phyloP scores from a whole-genome alignment of 2,888 invertebrate genomes.

The Cheilosia vulpina region DNA sequence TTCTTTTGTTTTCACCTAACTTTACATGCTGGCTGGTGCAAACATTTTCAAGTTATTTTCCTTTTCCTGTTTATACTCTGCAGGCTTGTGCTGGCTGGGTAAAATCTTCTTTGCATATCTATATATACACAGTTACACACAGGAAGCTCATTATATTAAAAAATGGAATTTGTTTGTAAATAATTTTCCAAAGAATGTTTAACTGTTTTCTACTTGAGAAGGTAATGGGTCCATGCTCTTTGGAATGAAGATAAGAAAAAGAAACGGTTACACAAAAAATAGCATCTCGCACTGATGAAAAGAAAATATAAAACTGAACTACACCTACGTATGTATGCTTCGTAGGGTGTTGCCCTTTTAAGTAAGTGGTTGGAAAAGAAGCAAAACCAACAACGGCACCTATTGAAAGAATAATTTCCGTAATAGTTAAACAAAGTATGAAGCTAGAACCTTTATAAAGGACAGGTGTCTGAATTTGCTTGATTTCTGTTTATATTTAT shows the following conservation, averaged over 20 bases:
- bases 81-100: slow-evolving; percentile 10
- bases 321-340: background rate
- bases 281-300: slow-evolving; percentile 17
- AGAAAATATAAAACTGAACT: slow-evolving; percentile 17
- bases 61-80: slow-evolving; percentile 50
- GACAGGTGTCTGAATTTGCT: too few relatives aligned
- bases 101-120: background rate
- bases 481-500: too few relatives aligned
- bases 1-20: slow-evolving; percentile 49
- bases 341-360: too few relatives aligned
- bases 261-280: background rate
- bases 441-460: too few relatives aligned
- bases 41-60: slow-evolving; percentile 52
- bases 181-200: slow-evolving; percentile 65
- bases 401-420: too few relatives aligned
- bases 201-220: slow-evolving; percentile 62
- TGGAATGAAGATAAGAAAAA: background rate
- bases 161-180: slow-evolving; percentile 69
- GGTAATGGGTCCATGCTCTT: slow-evolving; percentile 37
- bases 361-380: too few relatives aligned
- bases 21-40: slow-evolving; percentile 59
- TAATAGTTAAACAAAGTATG: too few relatives aligned
- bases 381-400: too few relatives aligned
- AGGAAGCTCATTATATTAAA: slow-evolving; percentile 45
- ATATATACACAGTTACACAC: background rate